phyloP scores from a whole-genome alignment of 1,140 invertebrate genomes.

The Ctenoplectra terminalis region DNA sequence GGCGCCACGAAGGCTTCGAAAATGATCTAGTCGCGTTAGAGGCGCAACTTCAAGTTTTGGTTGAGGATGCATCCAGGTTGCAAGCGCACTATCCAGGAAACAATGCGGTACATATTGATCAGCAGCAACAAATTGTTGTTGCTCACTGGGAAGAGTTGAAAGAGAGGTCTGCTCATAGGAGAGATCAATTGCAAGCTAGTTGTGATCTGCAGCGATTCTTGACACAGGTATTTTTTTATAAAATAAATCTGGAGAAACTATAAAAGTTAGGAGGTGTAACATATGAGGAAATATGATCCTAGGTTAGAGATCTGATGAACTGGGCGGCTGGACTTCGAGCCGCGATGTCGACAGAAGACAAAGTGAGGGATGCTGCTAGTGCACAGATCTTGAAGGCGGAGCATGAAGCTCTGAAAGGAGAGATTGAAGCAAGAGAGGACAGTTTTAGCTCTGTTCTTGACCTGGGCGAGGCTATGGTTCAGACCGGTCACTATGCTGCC shows the following conservation, averaged over 20 bases:
- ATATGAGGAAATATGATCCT: background rate
- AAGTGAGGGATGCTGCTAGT: conserved; percentile 92
- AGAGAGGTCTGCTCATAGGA: conserved; percentile 89
- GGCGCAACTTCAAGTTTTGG: conserved; percentile 94
- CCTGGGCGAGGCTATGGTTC: conserved; percentile 92
- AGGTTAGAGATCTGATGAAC: conserved; percentile 94
- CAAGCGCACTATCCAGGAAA: conserved; percentile 95
- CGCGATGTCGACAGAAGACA: conserved; percentile 92
- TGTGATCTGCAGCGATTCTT: conserved; percentile 95
- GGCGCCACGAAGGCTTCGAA: conserved; percentile 97
- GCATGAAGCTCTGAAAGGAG: conserved; percentile 95
- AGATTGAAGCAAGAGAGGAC: conserved; percentile 96
- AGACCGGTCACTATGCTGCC: conserved; percentile 92
- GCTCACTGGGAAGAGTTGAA: conserved; percentile 95
- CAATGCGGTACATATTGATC: conserved; percentile 94
- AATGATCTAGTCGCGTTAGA: conserved; percentile 97
- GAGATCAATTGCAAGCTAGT: conserved; percentile 92
- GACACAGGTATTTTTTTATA: conserved; percentile 81
- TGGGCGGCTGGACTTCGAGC: conserved; percentile 93
- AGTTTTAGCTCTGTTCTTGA: conserved; percentile 92
- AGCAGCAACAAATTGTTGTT: conserved; percentile 92
- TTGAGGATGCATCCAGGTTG: conserved; percentile 95
- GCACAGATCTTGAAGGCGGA: conserved; percentile 94
- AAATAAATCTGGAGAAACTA: no score
- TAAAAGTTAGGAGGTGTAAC: no score